Base-by-base conservation (phyloP, 2,888 invertebrate genomes). In the Girardia tigrina region DNA sequence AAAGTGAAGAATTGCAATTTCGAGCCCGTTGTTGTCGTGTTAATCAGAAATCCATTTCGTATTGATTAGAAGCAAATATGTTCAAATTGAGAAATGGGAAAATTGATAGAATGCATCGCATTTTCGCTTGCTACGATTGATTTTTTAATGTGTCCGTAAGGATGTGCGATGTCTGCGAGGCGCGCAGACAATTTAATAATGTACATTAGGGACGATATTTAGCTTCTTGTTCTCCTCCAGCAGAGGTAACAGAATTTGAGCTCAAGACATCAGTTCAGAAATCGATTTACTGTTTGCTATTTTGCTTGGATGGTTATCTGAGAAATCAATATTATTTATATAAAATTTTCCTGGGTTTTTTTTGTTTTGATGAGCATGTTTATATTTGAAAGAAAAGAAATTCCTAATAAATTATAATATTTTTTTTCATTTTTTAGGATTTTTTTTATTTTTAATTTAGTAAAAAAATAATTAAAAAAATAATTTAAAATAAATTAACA, bases 21-120 rank as follows among this genome's bases (percentile, higher is more conserved):
- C 56, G 56, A 56, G 56, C 56, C 56, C 56, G 4, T 23, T 56
- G 56, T 56, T 56, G 56, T 56, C 56, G 56, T 56, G 56, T 56
- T 56, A 56, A 56, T 56, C 56, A 56, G 56, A 56, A 56, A 56
- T 56, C 56, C 56, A 56, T 56, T 56, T 56, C 56, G 56, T 56
- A 56, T 56, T 56, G 56, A 56, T 56, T 56, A 56, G 56, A 56
- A 56, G 56, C 56, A 56, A 56, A 56, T 56, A 56, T 56, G 56
- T 56, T 56, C 56, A 56, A 56, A 56, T 56, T 56, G 56, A 56
- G 56, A 56, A 56, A 56, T 56, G 56, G 56, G 23, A 56, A 56
- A 56, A 56, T 56, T 56, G 56, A 56, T 56, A 56, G 56, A 56
- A 56, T 56, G 56, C 56, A 56, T 56, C 56, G 56, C 56, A 56